These are phyloP conservation scores for Gambusia affinis DNA, from an alignment of 2,113 vertebrate species.

Conservation along the genomic window DNA sequence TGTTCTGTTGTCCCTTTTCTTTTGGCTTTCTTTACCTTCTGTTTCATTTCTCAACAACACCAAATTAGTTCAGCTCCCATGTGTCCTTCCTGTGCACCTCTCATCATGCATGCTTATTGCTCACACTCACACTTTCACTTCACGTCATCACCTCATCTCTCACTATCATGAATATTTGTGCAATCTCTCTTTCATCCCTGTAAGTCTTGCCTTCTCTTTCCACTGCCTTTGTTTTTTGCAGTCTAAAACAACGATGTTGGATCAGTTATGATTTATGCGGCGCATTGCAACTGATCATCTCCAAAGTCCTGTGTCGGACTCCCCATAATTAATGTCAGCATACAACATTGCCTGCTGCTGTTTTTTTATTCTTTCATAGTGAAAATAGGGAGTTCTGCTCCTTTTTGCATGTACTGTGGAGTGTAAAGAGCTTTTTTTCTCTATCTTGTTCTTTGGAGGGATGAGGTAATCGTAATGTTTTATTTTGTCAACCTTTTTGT, in stretches of 20 bases:
- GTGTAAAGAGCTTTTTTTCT: background rate
- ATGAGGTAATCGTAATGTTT: slow-evolving; percentile 28
- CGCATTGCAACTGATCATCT: slow-evolving; percentile 12
- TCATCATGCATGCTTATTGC: slow-evolving; percentile 36
- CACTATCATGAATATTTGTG: slow-evolving; percentile 28
- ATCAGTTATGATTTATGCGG: slow-evolving; percentile 22
- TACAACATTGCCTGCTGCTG: background rate
- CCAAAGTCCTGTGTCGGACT: background rate
- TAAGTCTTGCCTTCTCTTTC: slow-evolving; percentile 40
- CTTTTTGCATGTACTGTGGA: background rate
- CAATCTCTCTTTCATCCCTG: slow-evolving; percentile 48
- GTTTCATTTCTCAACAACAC: slow-evolving; percentile 43
- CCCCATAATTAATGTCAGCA: background rate
- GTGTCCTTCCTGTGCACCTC: slow-evolving; percentile 22
- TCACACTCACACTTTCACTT: slow-evolving; percentile 18
- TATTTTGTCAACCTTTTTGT: background rate
- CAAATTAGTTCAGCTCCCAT: slow-evolving; percentile 43
- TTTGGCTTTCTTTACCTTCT: slow-evolving; percentile 12
- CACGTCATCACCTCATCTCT: slow-evolving; percentile 58
- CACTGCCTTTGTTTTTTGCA: slow-evolving; percentile 19
- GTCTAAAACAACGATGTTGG: slow-evolving; percentile 19
- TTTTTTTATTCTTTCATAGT: background rate
- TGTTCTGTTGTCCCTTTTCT: background rate
- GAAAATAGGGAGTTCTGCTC: background rate
- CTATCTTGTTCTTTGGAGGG: background rate